Percentiles rank a stretch among this genome's conserved stretches.
Conservation (phyloP, 2,797 vertebrate genomes). For the Helarctos malayanus region DNA sequence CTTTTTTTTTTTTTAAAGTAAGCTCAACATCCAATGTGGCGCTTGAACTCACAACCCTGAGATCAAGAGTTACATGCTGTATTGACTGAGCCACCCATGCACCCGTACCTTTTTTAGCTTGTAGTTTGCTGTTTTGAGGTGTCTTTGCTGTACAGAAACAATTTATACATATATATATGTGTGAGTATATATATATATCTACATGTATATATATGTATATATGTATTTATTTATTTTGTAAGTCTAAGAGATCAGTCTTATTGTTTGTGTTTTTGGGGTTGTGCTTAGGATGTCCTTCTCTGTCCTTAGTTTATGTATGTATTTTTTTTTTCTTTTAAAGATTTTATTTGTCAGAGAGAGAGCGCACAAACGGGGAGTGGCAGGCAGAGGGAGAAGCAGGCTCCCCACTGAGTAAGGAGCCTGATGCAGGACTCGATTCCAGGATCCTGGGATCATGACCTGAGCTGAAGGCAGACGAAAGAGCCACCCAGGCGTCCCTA, state of each 20-base stretch:
- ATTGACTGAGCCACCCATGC: background rate
- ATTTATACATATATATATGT: background rate
- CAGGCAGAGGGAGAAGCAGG: too few relatives aligned
- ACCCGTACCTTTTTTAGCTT: background rate
- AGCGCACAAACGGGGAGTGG: too few relatives aligned
- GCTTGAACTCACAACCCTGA: background rate
- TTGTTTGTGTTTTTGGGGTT: background rate
- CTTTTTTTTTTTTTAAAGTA: too few relatives aligned
- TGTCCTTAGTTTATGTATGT: background rate
- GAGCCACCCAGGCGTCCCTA: background rate
- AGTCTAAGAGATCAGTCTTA: background rate
- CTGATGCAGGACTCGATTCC: too few relatives aligned
- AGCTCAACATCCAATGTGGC: background rate
- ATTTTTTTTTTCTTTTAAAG: constrained; percentile 18
- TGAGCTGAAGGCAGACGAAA: too few relatives aligned
- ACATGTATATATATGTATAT: background rate
- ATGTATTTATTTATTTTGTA: background rate
- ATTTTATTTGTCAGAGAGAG: too few relatives aligned
- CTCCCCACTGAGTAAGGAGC: too few relatives aligned
- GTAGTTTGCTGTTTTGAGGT: background rate
- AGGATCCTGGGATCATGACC: too few relatives aligned
- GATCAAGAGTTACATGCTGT: background rate
- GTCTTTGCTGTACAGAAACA: background rate
- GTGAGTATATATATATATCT: background rate
- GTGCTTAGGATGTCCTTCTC: background rate